These are phyloP conservation scores for Thamnaconus septentrionalis DNA, from an alignment of 2,113 vertebrate genomes.

Conservation along the genomic window DNA sequence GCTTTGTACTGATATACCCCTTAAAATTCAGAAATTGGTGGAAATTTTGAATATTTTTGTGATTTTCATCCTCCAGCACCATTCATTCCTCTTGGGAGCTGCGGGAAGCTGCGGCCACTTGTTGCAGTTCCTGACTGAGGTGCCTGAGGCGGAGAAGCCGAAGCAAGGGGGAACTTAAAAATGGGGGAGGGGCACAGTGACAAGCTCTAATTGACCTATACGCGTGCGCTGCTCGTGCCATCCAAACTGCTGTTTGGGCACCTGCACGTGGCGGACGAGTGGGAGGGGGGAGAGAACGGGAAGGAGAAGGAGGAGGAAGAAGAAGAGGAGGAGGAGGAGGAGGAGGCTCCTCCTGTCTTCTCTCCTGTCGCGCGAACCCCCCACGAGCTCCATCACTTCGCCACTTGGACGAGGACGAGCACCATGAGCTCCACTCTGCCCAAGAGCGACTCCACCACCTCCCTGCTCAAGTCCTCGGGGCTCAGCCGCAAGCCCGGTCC, in stretches of 20 bases:
- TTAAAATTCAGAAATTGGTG: too few relatives aligned
- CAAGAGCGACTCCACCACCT: conserved; percentile 89
- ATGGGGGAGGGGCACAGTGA: conserved; percentile 11
- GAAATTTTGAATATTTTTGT: too few relatives aligned
- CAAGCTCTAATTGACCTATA: conserved; percentile 44
- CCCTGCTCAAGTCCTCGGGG: conserved; percentile 77
- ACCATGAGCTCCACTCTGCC: conserved; percentile 86
- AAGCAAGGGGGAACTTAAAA: too few relatives aligned
- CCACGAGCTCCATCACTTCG: conserved; percentile 25
- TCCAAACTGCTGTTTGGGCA: conserved; percentile 37
- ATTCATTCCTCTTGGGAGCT: too few relatives aligned
- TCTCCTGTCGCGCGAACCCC: conserved; percentile 28
- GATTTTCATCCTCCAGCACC: too few relatives aligned
- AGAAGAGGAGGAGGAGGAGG: background rate
- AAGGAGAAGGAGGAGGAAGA: too few relatives aligned
- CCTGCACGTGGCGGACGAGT: conserved; percentile 40
- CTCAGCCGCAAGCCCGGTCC: conserved; percentile 62
- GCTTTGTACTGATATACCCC: too few relatives aligned
- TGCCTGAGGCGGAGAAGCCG: too few relatives aligned
- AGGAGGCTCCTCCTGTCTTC: conserved; percentile 28
- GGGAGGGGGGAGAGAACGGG: too few relatives aligned
- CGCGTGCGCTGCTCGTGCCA: conserved; percentile 26
- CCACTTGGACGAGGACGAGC: background rate
- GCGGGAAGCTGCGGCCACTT: conserved; percentile 19
- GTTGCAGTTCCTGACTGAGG: background rate